Conservation (phyloP, 2,888 invertebrate species). For the Lasioglossum leucozonium region DNA sequence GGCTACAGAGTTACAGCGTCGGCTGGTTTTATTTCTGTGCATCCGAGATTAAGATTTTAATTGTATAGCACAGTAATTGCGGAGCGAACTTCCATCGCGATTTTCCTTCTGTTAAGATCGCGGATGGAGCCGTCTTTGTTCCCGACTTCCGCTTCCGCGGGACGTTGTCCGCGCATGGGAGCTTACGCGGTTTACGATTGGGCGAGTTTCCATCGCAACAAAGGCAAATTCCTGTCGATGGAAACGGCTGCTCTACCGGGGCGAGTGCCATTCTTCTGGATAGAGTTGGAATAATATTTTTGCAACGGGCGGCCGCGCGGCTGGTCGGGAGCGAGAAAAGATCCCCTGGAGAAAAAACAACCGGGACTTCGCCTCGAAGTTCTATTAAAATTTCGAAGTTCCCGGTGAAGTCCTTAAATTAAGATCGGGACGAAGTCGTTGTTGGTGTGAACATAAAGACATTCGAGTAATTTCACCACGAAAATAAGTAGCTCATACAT, state of each 20-base stretch:
- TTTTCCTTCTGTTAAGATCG: slow-evolving; percentile 43
- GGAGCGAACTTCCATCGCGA: slow-evolving; percentile 57
- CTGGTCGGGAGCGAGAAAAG: slow-evolving; percentile 15
- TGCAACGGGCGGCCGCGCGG: slow-evolving; percentile 42
- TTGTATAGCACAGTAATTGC: slow-evolving; percentile 71
- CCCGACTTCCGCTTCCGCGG: slow-evolving; percentile 18
- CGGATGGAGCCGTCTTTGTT: slow-evolving; percentile 45
- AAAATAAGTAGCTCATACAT: not conserved
- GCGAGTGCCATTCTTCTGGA: slow-evolving; percentile 42
- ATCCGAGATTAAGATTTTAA: slow-evolving; percentile 77
- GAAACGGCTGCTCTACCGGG: not conserved
- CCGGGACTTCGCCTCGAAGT: not conserved
- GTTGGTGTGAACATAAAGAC: not conserved
- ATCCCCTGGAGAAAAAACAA: slow-evolving; percentile 25
- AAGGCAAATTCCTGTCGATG: slow-evolving; percentile 37
- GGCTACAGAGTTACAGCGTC: slow-evolving; percentile 49
- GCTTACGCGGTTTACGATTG: slow-evolving; percentile 54
- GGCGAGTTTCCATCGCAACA: slow-evolving; percentile 50
- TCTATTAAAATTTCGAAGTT: not conserved
- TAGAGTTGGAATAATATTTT: slow-evolving; percentile 69
- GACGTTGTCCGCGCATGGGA: slow-evolving; percentile 36
- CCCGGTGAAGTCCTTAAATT: not conserved
- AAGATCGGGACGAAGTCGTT: not conserved
- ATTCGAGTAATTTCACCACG: not conserved
- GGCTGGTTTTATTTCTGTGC: slow-evolving; percentile 62